Conservation (phyloP, 2,797 vertebrate species). For the Coilia nasus region DNA sequence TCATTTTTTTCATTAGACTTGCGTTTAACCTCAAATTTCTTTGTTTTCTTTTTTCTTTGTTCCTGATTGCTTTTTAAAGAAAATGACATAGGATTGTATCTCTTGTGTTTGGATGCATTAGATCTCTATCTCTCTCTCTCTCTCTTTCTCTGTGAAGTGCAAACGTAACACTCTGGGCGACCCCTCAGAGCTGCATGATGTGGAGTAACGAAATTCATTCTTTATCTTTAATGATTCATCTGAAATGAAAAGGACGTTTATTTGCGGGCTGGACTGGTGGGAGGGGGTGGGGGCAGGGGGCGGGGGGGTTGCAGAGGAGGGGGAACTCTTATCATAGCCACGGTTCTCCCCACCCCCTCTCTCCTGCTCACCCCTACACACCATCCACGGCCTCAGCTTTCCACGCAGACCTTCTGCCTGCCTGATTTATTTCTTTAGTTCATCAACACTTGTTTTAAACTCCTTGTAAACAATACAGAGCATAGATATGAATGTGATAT, state of each 20-base stretch:
- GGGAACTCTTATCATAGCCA: slow-evolving; percentile 31
- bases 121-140: slow-evolving; percentile 67
- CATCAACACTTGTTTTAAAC: slow-evolving; percentile 82
- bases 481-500: slow-evolving; percentile 85
- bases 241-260: slow-evolving; percentile 70
- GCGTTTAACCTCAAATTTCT: slow-evolving; percentile 65
- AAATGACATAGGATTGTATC: slow-evolving; percentile 82
- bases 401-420: slow-evolving; percentile 70
- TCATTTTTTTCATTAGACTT: slow-evolving; percentile 61
- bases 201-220: slow-evolving; percentile 64
- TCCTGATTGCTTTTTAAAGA: slow-evolving; percentile 62
- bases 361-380: slow-evolving; percentile 47
- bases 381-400: slow-evolving; percentile 70
- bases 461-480: slow-evolving; percentile 83
- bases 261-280: slow-evolving; percentile 62
- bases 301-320: slow-evolving; percentile 34
- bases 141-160: slow-evolving; percentile 57
- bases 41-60: slow-evolving; percentile 63
- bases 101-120: slow-evolving; percentile 78
- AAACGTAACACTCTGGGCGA: slow-evolving; percentile 55
- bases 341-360: slow-evolving; percentile 47
- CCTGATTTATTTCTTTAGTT: slow-evolving; percentile 73
- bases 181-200: slow-evolving; percentile 61
- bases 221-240: slow-evolving; percentile 69
- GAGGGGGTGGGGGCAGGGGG: slow-evolving; percentile 56